Percentiles rank a stretch among this genome's conserved stretches.
Evolutionary conservation across 2,113 vertebrate species (phyloP).

Genomic region (Helogale parvula): DNA sequence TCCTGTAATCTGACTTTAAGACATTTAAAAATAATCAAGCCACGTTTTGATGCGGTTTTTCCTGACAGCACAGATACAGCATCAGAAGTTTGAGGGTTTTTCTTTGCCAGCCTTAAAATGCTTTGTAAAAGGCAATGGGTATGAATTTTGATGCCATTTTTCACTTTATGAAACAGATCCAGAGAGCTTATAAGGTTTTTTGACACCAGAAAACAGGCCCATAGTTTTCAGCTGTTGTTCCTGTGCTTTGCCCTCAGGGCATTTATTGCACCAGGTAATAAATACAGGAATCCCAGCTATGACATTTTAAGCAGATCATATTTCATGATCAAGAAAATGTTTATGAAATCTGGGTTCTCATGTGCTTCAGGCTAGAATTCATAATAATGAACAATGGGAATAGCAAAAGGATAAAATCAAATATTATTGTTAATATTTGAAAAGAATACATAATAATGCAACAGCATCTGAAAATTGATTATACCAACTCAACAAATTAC

Average conservation of each 20-base stretch:
- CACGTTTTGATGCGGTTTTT: background rate
- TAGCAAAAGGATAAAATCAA: background rate
- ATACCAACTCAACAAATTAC: background rate
- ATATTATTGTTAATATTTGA: constrained; percentile 27
- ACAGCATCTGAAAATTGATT: background rate
- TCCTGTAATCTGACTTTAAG: background rate
- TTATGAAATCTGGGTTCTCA: background rate
- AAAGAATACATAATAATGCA: background rate
- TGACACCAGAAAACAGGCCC: background rate
- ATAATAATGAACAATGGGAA: background rate
- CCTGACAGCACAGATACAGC: background rate
- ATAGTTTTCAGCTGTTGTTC: background rate
- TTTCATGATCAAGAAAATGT: background rate
- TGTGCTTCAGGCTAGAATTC: background rate
- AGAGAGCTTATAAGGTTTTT: background rate
- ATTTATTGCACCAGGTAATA: background rate
- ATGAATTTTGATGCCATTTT: background rate
- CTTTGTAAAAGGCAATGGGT: background rate
- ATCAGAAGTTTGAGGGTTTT: background rate
- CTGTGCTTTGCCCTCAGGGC: background rate
- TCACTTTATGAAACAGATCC: background rate
- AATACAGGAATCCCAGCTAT: background rate
- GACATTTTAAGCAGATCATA: background rate
- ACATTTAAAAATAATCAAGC: background rate
- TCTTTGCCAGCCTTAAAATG: background rate